Evolutionary conservation across 2,888 invertebrate species (phyloP).

Genomic region (Plemyria rubiginata): DNA sequence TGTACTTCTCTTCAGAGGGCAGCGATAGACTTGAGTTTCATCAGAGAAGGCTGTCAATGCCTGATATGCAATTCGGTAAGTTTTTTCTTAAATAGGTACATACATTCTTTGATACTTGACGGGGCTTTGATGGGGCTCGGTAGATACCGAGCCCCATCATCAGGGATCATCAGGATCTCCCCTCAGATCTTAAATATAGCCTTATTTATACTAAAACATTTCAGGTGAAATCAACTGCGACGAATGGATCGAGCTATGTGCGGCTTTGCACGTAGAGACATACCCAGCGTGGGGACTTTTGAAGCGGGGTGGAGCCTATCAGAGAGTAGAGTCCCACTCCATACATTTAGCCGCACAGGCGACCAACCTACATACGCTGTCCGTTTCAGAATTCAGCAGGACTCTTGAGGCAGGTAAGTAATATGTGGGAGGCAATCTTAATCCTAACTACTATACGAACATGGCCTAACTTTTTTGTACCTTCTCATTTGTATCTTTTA

Average conservation of each 20-base stretch:
- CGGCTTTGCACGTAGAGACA: slow-evolving; percentile 82
- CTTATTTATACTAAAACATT: not conserved
- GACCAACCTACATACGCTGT: slow-evolving; percentile 85
- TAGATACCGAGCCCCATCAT: too few species aligned
- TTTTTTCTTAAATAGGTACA: slow-evolving; percentile 1
- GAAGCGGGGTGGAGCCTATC: slow-evolving; percentile 90
- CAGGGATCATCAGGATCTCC: too few species aligned
- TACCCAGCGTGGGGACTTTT: slow-evolving; percentile 90
- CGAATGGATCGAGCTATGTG: slow-evolving; percentile 82
- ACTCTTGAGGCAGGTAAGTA: slow-evolving; percentile 77
- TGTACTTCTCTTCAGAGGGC: slow-evolving; percentile 63
- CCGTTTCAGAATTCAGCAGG: slow-evolving; percentile 85
- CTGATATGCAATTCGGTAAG: slow-evolving; percentile 85
- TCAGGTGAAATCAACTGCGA: slow-evolving; percentile 87
- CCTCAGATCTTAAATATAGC: too few species aligned
- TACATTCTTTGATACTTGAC: too few species aligned
- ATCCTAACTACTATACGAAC: not conserved
- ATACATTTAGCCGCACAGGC: slow-evolving; percentile 51
- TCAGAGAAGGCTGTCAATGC: slow-evolving; percentile 78
- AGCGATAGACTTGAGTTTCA: slow-evolving; percentile 61
- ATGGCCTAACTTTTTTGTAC: too few species aligned
- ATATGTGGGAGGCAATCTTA: too few species aligned
- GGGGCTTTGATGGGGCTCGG: too few species aligned
- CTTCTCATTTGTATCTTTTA: too few species aligned
- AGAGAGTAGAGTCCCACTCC: slow-evolving; percentile 81